Evolutionary conservation across 2,797 vertebrate species (phyloP).

Genomic region (Chiroxiphia lanceolata): DNA sequence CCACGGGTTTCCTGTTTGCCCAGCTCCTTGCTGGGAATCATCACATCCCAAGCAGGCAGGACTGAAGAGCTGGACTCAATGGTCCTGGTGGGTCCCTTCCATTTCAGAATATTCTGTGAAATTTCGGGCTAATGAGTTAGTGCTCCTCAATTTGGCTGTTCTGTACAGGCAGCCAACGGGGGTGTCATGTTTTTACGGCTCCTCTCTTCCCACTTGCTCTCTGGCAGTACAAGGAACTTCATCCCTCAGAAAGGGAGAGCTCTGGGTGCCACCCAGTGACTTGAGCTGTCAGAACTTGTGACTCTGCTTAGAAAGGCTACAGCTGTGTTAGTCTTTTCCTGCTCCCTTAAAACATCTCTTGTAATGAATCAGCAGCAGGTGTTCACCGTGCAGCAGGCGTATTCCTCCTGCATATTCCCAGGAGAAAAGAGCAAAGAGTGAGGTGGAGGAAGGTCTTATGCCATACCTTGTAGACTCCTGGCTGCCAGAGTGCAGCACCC

Average conservation of each 20-base stretch:
- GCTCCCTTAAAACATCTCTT: background rate
- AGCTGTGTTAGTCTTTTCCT: background rate
- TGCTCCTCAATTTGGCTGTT: background rate
- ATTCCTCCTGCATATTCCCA: background rate
- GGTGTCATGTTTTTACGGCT: background rate
- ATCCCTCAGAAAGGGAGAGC: background rate
- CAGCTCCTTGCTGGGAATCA: background rate
- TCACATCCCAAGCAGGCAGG: rapidly evolving
- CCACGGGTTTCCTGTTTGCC: background rate
- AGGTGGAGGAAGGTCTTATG: background rate
- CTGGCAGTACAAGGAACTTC: background rate
- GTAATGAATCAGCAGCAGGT: background rate
- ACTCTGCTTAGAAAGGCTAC: background rate
- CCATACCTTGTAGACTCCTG: rapidly evolving
- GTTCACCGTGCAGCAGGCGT: background rate
- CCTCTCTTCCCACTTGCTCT: background rate
- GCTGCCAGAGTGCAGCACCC: background rate
- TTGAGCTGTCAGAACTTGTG: background rate
- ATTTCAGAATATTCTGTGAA: background rate
- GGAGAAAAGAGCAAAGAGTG: background rate
- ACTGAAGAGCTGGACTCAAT: background rate
- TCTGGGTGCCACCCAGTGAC: rapidly evolving
- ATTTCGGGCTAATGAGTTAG: background rate
- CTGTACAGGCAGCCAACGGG: background rate
- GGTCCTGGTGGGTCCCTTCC: background rate